Conservation (phyloP, 2,797 vertebrate species). For the Mus spretus region DNA sequence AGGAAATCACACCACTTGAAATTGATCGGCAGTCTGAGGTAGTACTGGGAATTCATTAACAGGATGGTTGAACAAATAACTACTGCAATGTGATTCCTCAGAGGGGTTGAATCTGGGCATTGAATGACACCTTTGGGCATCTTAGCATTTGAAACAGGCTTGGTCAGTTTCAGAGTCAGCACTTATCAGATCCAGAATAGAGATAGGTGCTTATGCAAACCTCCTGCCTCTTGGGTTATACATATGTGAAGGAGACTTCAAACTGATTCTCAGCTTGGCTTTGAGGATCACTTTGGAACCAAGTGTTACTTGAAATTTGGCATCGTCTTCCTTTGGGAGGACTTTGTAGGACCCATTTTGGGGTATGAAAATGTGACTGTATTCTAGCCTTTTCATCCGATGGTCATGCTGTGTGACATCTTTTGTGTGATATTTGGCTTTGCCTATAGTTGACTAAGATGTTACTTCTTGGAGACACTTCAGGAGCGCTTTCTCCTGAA, state of each 20-base stretch:
- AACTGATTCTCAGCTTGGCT: conserved; percentile 24
- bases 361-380: not conserved
- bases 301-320: not conserved
- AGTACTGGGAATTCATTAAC: not conserved
- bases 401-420: not conserved
- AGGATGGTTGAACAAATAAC: not conserved
- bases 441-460: not conserved
- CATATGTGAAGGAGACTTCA: conserved; percentile 24
- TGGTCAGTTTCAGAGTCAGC: not conserved
- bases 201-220: not conserved
- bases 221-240: not conserved
- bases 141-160: not conserved
- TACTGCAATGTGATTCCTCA: not conserved
- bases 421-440: conserved; percentile 24
- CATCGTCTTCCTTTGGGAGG: not conserved
- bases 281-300: not conserved
- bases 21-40: not conserved
- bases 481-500: not conserved
- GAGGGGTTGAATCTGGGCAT: not conserved
- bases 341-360: not conserved
- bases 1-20: not conserved
- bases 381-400: not conserved
- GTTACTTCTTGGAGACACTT: not conserved
- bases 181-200: no score
- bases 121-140: not conserved